Evolutionary conservation across 2,888 invertebrate species (phyloP).

Genomic region (Eremobia ochroleuca): DNA sequence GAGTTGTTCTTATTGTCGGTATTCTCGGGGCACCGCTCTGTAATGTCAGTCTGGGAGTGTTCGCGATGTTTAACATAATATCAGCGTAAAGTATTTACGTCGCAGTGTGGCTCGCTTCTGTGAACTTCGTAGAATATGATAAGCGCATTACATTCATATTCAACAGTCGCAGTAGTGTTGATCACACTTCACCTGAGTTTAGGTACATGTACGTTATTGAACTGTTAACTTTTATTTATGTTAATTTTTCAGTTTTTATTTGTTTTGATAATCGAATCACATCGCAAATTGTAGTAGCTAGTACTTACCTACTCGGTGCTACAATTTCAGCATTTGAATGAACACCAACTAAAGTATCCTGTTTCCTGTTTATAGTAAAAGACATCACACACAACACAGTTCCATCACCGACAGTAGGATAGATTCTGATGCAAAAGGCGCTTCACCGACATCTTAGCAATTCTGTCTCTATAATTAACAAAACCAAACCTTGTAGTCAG

Average conservation of each 20-base stretch:
- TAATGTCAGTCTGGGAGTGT: constrained; percentile 43
- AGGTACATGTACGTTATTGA: constrained; percentile 15
- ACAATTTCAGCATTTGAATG: too few species aligned
- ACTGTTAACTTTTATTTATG: constrained; percentile 15
- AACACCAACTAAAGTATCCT: too few species aligned
- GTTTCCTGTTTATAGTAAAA: not conserved
- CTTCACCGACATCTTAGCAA: not conserved
- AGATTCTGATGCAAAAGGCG: not conserved
- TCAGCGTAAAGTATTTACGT: constrained; percentile 49
- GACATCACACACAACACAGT: not conserved
- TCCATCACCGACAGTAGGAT: not conserved
- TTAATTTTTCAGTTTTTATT: constrained; percentile 3
- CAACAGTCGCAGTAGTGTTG: constrained; percentile 43
- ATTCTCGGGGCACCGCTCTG: constrained; percentile 44
- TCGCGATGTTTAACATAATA: constrained; percentile 56
- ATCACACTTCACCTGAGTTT: constrained; percentile 15
- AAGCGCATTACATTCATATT: constrained; percentile 58
- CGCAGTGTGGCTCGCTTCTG: constrained; percentile 30
- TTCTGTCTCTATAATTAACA: too few species aligned
- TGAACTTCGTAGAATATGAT: constrained; percentile 41
- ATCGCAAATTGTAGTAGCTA: not conserved
- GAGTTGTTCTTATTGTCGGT: constrained; percentile 39
- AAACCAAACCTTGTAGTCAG: too few species aligned
- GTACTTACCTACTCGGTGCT: too few species aligned
- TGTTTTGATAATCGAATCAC: constrained; percentile 3